Conservation (phyloP, 2,888 invertebrate genomes). For the Hirtodrosophila cameraria region DNA sequence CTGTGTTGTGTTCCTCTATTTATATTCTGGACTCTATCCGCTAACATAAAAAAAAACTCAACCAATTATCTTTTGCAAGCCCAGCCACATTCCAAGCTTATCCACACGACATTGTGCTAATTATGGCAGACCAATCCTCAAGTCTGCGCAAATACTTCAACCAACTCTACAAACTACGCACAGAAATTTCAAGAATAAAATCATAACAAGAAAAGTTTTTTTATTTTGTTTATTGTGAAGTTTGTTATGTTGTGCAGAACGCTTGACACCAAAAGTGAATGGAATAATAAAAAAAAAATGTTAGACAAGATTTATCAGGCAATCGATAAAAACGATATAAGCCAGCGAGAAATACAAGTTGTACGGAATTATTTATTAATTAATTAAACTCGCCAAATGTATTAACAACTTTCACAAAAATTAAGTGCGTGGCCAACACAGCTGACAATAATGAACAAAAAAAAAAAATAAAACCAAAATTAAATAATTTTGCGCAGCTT, state of each 20-base stretch:
- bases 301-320: constrained; percentile 24
- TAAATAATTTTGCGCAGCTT: constrained; percentile 25
- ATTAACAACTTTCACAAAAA: constrained; percentile 58
- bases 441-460: constrained; percentile 27
- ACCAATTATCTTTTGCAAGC: neutral
- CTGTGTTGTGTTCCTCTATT: no score
- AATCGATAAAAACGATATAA: constrained; percentile 22
- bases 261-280: constrained; percentile 37
- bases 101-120: constrained; percentile 18
- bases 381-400: constrained; percentile 34
- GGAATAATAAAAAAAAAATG: constrained; percentile 23
- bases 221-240: neutral
- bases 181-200: constrained; percentile 37
- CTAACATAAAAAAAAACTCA: constrained; percentile 9
- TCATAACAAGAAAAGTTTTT: constrained; percentile 29
- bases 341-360: constrained; percentile 30
- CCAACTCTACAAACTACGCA: constrained; percentile 38
- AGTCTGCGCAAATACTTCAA: constrained; percentile 16
- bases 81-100: constrained; percentile 10
- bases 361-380: constrained; percentile 49
- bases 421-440: constrained; percentile 43
- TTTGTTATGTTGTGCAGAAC: constrained; percentile 8
- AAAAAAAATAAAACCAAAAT: constrained; percentile 18
- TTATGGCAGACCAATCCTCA: constrained; percentile 21
- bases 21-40: no score